Conservation (phyloP, 2,113 vertebrate species). For the Petroica traversi region DNA sequence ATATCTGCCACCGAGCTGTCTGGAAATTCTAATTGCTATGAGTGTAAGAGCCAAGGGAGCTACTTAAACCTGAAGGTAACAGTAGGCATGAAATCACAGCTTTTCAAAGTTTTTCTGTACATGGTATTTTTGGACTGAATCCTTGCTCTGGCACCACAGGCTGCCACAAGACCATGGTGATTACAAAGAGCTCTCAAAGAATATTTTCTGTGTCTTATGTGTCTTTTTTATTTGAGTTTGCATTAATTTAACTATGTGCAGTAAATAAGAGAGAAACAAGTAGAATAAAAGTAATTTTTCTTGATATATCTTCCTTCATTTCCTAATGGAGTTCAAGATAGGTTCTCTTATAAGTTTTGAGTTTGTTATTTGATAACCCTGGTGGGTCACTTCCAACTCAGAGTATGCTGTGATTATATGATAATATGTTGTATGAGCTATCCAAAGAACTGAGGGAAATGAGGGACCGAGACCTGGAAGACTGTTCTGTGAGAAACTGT, state of each 20-base stretch:
- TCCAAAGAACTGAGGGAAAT: background rate
- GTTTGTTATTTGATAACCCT: background rate
- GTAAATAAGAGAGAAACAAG: background rate
- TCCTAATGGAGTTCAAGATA: background rate
- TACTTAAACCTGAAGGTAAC: conserved; percentile 40
- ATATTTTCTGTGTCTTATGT: background rate
- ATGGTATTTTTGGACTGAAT: conserved; percentile 13
- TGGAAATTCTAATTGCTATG: conserved; percentile 42
- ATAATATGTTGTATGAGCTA: background rate
- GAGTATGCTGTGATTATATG: background rate
- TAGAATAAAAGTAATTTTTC: background rate
- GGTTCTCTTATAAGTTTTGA: background rate
- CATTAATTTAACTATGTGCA: background rate
- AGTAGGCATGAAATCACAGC: conserved; percentile 37
- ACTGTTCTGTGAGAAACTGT: background rate
- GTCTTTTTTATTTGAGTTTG: background rate
- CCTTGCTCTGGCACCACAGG: background rate
- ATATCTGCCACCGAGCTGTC: conserved; percentile 13
- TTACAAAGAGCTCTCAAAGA: background rate
- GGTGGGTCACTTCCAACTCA: background rate
- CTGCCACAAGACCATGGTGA: background rate
- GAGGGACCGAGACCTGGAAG: background rate
- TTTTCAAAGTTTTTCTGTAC: background rate
- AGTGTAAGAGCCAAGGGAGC: conserved; percentile 19
- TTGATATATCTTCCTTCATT: background rate